Conservation (phyloP, 2,113 vertebrate species). For the Leuciscus idus region DNA sequence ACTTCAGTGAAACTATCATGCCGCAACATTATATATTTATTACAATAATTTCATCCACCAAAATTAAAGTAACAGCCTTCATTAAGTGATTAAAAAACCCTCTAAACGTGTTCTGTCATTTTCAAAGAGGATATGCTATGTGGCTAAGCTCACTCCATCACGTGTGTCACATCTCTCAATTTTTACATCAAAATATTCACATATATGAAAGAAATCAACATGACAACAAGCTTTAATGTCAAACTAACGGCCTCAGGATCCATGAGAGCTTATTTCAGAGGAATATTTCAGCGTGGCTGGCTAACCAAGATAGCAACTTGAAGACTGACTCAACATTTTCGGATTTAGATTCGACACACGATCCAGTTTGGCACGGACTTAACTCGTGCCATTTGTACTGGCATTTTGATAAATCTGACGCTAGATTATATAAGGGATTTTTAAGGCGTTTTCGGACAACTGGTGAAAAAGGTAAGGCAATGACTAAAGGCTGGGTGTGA, state of each 20-base stretch:
- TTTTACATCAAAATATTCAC: not conserved
- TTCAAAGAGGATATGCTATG: constrained; percentile 2
- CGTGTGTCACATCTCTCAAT: constrained; percentile 5
- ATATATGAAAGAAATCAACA: not conserved
- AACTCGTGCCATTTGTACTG: constrained; percentile 17
- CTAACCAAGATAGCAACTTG: constrained; percentile 48
- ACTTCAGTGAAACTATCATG: not conserved
- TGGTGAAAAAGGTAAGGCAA: not conserved
- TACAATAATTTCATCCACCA: not conserved
- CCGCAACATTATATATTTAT: not conserved
- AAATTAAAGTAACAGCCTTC: not conserved
- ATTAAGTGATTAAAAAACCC: not conserved
- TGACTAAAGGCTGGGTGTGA: not conserved
- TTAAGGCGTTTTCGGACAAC: not conserved
- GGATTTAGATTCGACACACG: constrained; percentile 43
- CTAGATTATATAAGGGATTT: not conserved
- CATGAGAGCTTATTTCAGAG: not conserved
- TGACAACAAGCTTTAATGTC: not conserved
- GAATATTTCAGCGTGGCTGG: not conserved
- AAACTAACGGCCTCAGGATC: not conserved
- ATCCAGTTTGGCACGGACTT: constrained; percentile 24
- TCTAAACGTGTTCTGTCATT: not conserved
- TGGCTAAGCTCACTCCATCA: constrained; percentile 14
- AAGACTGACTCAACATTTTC: constrained; percentile 60
- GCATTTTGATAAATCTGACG: not conserved